Evolutionary conservation across 2,888 invertebrate species (phyloP), one percentile per base, ranked within the genome.

Genomic region (Steinernema carpocapsae): DNA sequence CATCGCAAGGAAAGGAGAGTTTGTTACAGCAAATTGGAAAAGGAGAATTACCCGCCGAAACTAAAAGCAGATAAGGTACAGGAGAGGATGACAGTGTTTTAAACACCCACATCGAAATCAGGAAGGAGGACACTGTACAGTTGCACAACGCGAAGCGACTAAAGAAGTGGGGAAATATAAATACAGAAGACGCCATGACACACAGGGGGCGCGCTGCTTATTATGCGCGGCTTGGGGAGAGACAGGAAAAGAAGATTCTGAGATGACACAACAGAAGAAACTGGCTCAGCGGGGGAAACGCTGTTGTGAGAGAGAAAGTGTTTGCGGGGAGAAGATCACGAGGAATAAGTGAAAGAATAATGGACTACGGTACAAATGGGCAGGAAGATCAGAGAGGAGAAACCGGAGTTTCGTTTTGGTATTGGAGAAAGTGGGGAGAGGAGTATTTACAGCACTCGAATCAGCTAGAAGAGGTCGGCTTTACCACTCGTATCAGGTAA

Each of bases 61-160:
- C 56, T 56, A 56, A 56, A 56, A 56, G 56, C 56, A 56, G 56
- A 56, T 56, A 56, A 56, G 51, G 6, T n/a, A n/a, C n/a, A 51
- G 14, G 26, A 22, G 17, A 56, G 17, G 43, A 3, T 3, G 56
- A 56, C 19, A 56, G 56, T 24, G 56, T 26, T 22, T 56, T 56
- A 22, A 26, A 56, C 56, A 56, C 56, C 56, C 56, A 56, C 56
- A 22, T 56, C 56, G 56, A 56, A 56, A 56, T 56, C 12, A 26
- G 26, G 4, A 2, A 22, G n/a, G 6, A 6, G 10, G 51, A 56
- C 56, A 56, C 56, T 56, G 56, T 24, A 56, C 56, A 56, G n/a
- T 51, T 56, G 26, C 56, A 56, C 56, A 56, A 56, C 56, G 56
- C 56, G 22, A 56, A 56, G 56, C 56, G 6, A 10, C 14, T 56